Evolutionary conservation across 2,113 vertebrate species (phyloP), one percentile per base, ranked within the genome.

Genomic region (Cebus imitator): DNA sequence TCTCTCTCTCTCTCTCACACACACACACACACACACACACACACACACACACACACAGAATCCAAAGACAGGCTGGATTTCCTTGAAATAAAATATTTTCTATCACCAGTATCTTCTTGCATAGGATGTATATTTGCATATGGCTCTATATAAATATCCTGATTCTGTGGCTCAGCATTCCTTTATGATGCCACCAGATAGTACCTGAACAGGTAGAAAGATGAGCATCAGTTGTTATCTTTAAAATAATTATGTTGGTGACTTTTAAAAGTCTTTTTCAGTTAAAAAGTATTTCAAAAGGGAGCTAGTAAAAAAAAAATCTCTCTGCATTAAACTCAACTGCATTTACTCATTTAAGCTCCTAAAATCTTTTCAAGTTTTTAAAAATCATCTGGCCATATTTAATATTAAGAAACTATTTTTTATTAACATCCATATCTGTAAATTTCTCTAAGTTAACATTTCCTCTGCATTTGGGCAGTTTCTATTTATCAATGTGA

Each of bases 341-440:
- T 92, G 87, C 27, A 32, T 83, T 73, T 75, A 75, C 76, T 61
- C 64, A 84, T 76, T 88, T 66, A 82, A 83, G 18, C 6, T 25
- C 12, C 52, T 76, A 68, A 68, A 73, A 61, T 61, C 37, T 27
- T 93, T 93, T 93, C 45, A 88, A 91, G 23, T 21, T 2, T 68
- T 79, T 73, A 70, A 27, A 52, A 37, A 72, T 72, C 72, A 23
- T 27, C n/a, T 87, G 45, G 20, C 50, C 90, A 43, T 32, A 89
- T 88, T 95, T 64, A 89, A 90, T 80, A 68, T 95, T 68, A 84
- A 57, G 70, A 90, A 97, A 58, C 18, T 68, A 87, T 64, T 95
- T 72, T 88, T 84, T 80, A 90, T 85, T 94, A 93, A 94, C 27
- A 91, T 27, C 20, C 83, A n/a, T 90, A 78, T 92, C 43, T 76